These are phyloP conservation scores for Leucophora obtusa DNA, from an alignment of 2,888 invertebrate genomes.

Conservation along the genomic window DNA sequence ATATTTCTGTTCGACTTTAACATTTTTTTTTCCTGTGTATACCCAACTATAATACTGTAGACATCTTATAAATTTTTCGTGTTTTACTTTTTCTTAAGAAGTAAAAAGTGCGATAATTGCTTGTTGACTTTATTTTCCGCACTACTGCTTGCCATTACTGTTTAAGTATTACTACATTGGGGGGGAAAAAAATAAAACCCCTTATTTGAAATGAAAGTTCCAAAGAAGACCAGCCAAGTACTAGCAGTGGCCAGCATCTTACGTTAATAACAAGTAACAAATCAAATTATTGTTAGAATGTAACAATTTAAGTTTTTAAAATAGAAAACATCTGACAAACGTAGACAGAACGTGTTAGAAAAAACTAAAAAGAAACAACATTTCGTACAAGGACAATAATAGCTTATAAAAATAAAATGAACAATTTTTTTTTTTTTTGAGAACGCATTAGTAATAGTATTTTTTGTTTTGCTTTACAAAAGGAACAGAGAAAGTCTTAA, in stretches of 20 bases:
- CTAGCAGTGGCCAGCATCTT: background rate
- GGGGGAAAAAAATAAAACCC: no score
- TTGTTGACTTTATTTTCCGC: constrained; percentile 67
- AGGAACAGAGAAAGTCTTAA: constrained; percentile 38
- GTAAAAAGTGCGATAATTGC: constrained; percentile 67
- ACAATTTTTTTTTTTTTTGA: background rate
- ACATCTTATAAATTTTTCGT: background rate
- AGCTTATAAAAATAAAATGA: background rate
- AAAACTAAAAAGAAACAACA: background rate
- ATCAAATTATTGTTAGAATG: constrained; percentile 8
- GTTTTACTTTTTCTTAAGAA: constrained; percentile 4
- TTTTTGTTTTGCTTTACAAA: background rate
- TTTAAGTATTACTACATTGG: constrained; percentile 16
- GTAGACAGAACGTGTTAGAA: background rate
- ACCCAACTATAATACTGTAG: background rate
- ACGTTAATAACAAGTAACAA: constrained; percentile 9
- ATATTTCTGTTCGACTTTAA: no score
- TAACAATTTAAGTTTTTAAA: constrained; percentile 3
- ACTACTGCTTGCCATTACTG: constrained; percentile 57
- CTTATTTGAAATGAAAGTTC: background rate
- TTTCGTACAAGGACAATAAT: background rate
- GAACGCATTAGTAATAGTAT: background rate
- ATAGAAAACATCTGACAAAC: background rate
- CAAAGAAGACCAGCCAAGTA: background rate
- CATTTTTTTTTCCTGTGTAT: no score